Conservation (phyloP, 2,797 vertebrate species). For the Onychomys leucogaster region DNA sequence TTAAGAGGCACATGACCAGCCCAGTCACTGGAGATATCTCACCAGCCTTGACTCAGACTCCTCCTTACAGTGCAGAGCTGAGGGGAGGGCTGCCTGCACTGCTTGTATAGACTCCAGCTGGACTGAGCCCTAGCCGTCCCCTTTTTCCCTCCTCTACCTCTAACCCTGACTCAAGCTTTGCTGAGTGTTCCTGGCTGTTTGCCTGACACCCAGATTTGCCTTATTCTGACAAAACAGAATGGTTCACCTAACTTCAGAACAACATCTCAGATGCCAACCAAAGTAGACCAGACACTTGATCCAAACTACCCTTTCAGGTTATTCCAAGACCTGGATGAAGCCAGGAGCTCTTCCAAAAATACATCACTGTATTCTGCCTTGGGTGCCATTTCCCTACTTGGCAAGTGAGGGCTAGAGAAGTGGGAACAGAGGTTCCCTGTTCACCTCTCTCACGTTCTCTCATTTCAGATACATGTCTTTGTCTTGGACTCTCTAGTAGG, state of each 20-base stretch:
- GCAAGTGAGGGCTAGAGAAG: conserved; percentile 62
- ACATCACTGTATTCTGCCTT: conserved; percentile 74
- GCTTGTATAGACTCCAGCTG: conserved; percentile 37
- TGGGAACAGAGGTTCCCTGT: conserved; percentile 69
- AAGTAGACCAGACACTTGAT: conserved; percentile 72
- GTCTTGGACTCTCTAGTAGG: background rate
- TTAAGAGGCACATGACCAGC: background rate
- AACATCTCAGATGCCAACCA: conserved; percentile 74
- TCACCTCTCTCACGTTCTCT: conserved; percentile 14
- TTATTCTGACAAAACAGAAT: conserved; percentile 74
- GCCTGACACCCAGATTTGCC: conserved; percentile 71
- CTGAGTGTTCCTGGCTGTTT: conserved; percentile 70
- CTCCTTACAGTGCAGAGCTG: background rate
- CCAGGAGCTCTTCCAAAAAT: conserved; percentile 76
- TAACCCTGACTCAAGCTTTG: conserved; percentile 62
- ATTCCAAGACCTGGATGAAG: conserved; percentile 65
- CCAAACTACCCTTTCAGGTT: conserved; percentile 75
- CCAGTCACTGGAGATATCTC: background rate
- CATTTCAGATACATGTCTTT: conserved; percentile 45
- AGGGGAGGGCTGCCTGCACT: background rate
- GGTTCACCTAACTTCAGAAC: conserved; percentile 71
- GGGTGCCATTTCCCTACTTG: conserved; percentile 74
- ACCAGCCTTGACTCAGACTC: conserved; percentile 2
- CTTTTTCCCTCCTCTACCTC: conserved; percentile 5
- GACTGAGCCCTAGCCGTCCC: background rate